Evolutionary conservation across 2,113 vertebrate genomes (phyloP).

Genomic region (Oncorhynchus gorbuscha): DNA sequence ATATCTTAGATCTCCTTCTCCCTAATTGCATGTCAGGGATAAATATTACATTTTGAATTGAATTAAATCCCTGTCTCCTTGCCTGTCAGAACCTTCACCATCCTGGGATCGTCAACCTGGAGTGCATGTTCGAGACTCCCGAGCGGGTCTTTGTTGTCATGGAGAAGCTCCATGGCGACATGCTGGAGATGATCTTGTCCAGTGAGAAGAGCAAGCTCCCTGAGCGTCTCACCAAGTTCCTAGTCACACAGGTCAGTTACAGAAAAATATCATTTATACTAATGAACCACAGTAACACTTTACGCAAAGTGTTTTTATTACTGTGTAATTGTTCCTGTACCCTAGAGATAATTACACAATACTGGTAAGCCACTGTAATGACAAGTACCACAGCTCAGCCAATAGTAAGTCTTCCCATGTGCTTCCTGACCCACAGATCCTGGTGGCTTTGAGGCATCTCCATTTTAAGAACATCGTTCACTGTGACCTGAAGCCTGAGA

Average conservation of each 20-base stretch:
- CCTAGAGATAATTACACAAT: too few species aligned
- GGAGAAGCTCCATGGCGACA: conserved; percentile 97
- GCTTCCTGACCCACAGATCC: conserved; percentile 74
- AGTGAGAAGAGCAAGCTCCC: conserved; percentile 94
- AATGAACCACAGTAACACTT: background rate
- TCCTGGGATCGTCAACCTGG: conserved; percentile 93
- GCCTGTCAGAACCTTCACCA: conserved; percentile 88
- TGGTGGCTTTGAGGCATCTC: conserved; percentile 90
- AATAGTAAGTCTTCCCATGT: background rate
- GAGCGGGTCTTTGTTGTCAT: conserved; percentile 95
- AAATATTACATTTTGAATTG: conserved; percentile 9
- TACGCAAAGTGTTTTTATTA: too few species aligned
- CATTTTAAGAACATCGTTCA: conserved; percentile 97
- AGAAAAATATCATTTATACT: background rate
- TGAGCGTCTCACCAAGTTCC: conserved; percentile 92
- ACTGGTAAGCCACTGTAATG: too few species aligned
- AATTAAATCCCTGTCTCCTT: background rate
- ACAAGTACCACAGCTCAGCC: too few species aligned
- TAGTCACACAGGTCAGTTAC: conserved; percentile 89
- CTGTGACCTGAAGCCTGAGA: conserved; percentile 97
- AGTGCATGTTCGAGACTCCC: conserved; percentile 96
- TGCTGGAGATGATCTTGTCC: conserved; percentile 96
- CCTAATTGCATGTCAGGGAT: too few species aligned
- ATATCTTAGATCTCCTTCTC: too few species aligned
- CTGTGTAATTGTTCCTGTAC: too few species aligned